These are phyloP conservation scores for Pyrochroa serraticornis DNA, from an alignment of 2,888 invertebrate genomes.

Conservation along the genomic window DNA sequence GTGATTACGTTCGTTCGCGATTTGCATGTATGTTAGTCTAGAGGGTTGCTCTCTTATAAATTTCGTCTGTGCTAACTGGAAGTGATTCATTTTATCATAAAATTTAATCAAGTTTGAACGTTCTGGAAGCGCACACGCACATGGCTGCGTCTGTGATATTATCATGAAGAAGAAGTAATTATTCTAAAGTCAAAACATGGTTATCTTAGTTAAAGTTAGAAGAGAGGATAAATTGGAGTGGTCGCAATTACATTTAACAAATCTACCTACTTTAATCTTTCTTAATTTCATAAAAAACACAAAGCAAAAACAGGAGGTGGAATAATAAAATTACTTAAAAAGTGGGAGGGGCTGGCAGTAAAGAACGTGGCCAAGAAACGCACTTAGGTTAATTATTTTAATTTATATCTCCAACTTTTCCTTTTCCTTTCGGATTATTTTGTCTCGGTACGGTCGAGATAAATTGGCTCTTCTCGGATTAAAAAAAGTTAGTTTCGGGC, in stretches of 20 bases:
- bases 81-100: no score
- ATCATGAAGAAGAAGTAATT: background rate
- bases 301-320: slow-evolving; percentile 5
- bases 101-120: no score
- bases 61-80: no score
- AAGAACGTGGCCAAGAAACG: slow-evolving; percentile 34
- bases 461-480: slow-evolving; percentile 51
- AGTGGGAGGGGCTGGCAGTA: slow-evolving; percentile 7
- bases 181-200: background rate
- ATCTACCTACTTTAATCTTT: slow-evolving; percentile 12
- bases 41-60: no score
- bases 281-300: slow-evolving; percentile 15
- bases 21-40: no score
- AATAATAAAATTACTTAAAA: slow-evolving; percentile 17
- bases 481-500: slow-evolving; percentile 49
- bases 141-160: background rate
- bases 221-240: background rate
- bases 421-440: slow-evolving; percentile 47
- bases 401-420: slow-evolving; percentile 48
- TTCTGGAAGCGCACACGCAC: no score
- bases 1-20: no score
- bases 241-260: slow-evolving; percentile 15
- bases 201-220: background rate
- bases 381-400: slow-evolving; percentile 51
- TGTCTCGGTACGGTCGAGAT: slow-evolving; percentile 47